Conservation (phyloP, 2,113 vertebrate genomes). For the Dasyprocta punctata region DNA sequence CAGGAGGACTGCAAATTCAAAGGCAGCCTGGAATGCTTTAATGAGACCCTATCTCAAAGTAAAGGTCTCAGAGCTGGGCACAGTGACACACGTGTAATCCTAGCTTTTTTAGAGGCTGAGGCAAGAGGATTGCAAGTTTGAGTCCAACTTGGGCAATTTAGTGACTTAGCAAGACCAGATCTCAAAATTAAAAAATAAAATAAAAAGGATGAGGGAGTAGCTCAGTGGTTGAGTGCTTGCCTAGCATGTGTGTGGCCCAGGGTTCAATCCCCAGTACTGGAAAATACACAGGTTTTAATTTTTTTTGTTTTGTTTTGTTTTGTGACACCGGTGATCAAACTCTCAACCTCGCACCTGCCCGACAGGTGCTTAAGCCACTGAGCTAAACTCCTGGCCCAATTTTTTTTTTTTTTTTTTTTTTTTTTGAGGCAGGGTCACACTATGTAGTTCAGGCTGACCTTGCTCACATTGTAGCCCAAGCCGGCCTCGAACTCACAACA, state of each 20-base stretch:
- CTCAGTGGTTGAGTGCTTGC: background rate
- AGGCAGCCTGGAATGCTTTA: background rate
- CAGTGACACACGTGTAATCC: background rate
- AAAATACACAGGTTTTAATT: background rate
- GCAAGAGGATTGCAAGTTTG: background rate
- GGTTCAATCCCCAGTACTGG: background rate
- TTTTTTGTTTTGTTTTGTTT: too few relatives aligned
- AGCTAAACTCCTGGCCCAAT: too few relatives aligned
- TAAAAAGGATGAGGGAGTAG: background rate
- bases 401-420: too few relatives aligned
- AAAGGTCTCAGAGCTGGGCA: background rate
- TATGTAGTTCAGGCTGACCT: too few relatives aligned
- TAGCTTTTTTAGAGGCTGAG: background rate
- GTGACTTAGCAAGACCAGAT: background rate
- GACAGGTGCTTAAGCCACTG: background rate
- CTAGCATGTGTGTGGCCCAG: background rate
- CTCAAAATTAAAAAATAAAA: background rate
- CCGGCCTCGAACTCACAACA: too few relatives aligned
- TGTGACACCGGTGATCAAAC: too few relatives aligned
- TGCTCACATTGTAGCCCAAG: too few relatives aligned
- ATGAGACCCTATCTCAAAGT: background rate
- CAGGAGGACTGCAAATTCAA: background rate
- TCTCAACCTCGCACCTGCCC: too few relatives aligned
- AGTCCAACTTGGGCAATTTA: background rate
- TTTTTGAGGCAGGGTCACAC: too few relatives aligned